Evolutionary conservation across 1,140 invertebrate species (phyloP).

Genomic region (Andrena cerasifolii): DNA sequence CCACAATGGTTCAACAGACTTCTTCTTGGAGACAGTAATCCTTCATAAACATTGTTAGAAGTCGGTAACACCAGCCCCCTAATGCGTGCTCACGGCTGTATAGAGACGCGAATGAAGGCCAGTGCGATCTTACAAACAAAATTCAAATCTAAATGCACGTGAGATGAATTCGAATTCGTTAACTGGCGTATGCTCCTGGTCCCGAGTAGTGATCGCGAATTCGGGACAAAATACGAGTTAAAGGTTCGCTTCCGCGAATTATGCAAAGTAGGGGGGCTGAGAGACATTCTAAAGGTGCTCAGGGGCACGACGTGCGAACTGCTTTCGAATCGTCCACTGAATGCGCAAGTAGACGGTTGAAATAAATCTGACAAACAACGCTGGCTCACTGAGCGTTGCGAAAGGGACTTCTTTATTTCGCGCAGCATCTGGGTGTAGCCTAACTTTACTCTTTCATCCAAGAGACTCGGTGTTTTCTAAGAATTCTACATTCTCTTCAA

Average conservation of each 20-base stretch:
- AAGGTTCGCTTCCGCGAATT: slow-evolving; percentile 37
- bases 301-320: slow-evolving; percentile 3
- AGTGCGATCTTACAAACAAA: too few species aligned
- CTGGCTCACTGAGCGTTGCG: not conserved
- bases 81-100: too few species aligned
- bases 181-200: not conserved
- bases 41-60: too few species aligned
- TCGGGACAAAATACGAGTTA: not conserved
- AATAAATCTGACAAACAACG: not conserved
- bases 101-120: too few species aligned
- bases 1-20: too few species aligned
- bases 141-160: too few species aligned
- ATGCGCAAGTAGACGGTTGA: slow-evolving; percentile 10
- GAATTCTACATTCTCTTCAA: not conserved
- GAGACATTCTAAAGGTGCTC: not conserved
- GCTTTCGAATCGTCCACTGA: slow-evolving; percentile 21
- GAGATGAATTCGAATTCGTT: not conserved
- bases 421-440: too few species aligned
- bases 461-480: not conserved
- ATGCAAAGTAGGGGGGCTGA: slow-evolving; percentile 26
- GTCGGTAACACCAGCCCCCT: too few species aligned
- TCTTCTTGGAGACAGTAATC: too few species aligned
- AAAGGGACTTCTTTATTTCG: not conserved
- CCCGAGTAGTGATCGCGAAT: not conserved
- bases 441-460: too few species aligned